Percentiles rank a stretch among this genome's conserved stretches.
These are phyloP conservation scores for Hippolais icterina DNA, from an alignment of 2,113 vertebrate genomes.

Conservation along the genomic window DNA sequence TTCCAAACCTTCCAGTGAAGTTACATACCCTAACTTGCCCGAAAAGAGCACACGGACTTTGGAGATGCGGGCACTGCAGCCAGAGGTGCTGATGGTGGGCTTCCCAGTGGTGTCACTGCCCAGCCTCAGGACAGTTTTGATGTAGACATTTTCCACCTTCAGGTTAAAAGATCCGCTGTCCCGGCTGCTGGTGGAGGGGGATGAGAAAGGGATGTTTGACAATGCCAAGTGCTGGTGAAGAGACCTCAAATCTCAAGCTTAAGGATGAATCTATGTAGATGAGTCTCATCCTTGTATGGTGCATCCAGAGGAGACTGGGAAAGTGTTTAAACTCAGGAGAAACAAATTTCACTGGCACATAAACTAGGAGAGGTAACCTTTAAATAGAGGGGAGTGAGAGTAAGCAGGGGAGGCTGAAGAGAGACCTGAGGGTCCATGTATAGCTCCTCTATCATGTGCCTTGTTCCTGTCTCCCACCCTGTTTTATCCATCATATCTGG, in stretches of 20 bases:
- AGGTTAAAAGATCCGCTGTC: conserved; percentile 8
- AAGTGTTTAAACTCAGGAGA: background rate
- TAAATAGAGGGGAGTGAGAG: background rate
- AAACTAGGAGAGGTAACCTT: background rate
- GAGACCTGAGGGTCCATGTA: background rate
- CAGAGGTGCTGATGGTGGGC: background rate
- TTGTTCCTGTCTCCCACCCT: background rate
- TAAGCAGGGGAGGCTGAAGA: background rate
- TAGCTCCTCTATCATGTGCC: background rate
- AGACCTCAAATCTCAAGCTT: too few species aligned
- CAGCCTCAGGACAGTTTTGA: conserved; percentile 9
- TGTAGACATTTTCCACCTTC: background rate
- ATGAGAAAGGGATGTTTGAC: background rate
- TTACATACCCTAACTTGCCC: conserved; percentile 32
- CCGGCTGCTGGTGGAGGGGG: conserved; percentile 1
- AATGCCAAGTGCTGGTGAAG: background rate
- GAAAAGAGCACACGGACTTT: background rate
- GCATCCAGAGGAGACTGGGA: background rate
- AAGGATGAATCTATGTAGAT: background rate
- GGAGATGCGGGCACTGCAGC: conserved; percentile 26
- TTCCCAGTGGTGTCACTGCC: background rate
- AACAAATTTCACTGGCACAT: background rate
- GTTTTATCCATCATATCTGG: background rate
- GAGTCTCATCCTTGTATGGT: background rate
- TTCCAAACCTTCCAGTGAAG: background rate